Evolutionary conservation across 2,888 invertebrate species (phyloP).

Genomic region (Macrophya alboannulata): DNA sequence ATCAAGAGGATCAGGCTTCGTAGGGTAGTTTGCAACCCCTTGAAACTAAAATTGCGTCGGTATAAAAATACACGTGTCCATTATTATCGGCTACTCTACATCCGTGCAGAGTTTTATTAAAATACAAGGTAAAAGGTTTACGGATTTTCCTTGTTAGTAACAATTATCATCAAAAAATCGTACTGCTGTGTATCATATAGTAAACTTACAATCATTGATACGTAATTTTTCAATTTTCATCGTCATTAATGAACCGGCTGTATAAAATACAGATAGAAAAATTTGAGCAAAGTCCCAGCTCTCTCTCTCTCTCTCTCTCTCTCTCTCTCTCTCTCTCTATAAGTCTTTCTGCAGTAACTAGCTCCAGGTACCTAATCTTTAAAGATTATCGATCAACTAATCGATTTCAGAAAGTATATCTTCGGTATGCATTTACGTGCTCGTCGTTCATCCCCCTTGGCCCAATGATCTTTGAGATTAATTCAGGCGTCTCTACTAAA

Average conservation of each 20-base stretch:
- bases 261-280: too few relatives aligned
- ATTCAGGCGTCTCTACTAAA: neutral
- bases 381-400: neutral
- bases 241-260: too few relatives aligned
- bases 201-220: neutral
- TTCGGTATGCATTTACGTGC: neutral
- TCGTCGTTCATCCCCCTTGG: neutral
- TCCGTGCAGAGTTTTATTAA: neutral
- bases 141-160: neutral
- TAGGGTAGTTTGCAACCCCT: neutral
- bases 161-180: slow-evolving; percentile 3
- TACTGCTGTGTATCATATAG: neutral
- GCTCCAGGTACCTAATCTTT: too few relatives aligned
- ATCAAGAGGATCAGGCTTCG: slow-evolving; percentile 2
- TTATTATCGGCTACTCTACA: neutral
- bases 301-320: too few relatives aligned
- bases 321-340: too few relatives aligned
- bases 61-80: neutral
- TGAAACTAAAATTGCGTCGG: neutral
- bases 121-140: neutral
- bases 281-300: too few relatives aligned
- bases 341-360: too few relatives aligned
- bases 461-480: neutral
- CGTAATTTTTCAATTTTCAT: neutral
- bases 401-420: neutral